Percentiles rank a stretch among this genome's conserved stretches.
These are phyloP conservation scores for Perodicticus potto DNA, from an alignment of 2,797 vertebrate genomes.

Conservation along the genomic window DNA sequence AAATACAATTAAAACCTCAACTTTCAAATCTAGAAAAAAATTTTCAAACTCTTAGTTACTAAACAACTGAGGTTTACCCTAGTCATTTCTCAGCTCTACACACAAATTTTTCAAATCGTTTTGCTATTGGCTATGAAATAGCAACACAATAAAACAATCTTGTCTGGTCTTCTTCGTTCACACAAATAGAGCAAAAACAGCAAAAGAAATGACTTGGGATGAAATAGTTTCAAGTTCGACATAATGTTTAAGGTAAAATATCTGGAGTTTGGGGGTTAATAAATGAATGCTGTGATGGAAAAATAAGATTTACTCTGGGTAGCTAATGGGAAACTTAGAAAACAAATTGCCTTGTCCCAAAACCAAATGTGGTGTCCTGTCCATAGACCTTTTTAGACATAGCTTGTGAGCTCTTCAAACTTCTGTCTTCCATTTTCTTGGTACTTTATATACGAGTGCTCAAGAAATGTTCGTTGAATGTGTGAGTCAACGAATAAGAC, in stretches of 20 bases:
- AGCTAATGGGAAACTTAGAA: not conserved
- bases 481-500: not conserved
- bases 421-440: not conserved
- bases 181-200: not conserved
- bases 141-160: conserved; percentile 7
- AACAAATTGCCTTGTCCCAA: not conserved
- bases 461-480: not conserved
- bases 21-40: conserved; percentile 3
- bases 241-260: not conserved
- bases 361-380: not conserved
- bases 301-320: not conserved
- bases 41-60: conserved; percentile 23
- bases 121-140: conserved; percentile 31
- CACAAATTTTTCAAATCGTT: conserved; percentile 21
- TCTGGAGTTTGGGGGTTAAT: not conserved
- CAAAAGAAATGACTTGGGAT: conserved; percentile 4
- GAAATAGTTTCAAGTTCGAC: not conserved
- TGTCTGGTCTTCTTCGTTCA: conserved; percentile 7
- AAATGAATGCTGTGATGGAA: conserved; percentile 6
- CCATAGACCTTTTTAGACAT: not conserved
- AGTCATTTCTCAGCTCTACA: not conserved
- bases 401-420: not conserved
- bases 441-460: not conserved
- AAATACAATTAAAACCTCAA: conserved; percentile 23
- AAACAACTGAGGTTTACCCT: not conserved